These are phyloP conservation scores for Eulemur rubriventer DNA, from an alignment of 2,797 vertebrate species.

Conservation along the genomic window DNA sequence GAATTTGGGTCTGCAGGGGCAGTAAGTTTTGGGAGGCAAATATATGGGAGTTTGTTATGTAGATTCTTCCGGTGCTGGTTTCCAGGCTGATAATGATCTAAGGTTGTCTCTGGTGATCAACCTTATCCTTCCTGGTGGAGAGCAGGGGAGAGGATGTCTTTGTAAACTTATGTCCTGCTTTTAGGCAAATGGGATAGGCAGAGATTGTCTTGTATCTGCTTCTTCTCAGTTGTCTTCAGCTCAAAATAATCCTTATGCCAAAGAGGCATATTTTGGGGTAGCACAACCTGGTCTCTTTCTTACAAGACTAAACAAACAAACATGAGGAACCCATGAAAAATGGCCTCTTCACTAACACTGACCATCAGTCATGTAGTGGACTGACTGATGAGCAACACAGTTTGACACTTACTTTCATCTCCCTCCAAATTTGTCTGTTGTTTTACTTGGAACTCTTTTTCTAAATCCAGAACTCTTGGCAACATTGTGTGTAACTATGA, in stretches of 20 bases:
- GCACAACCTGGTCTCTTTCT: neutral
- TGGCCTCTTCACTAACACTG: neutral
- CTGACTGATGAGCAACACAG: neutral
- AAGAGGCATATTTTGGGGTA: neutral
- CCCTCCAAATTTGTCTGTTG: neutral
- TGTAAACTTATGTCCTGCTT: neutral
- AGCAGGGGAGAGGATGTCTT: neutral
- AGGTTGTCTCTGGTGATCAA: neutral
- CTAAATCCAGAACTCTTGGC: neutral
- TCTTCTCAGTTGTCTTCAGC: neutral
- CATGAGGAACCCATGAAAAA: neutral
- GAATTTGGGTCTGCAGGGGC: neutral
- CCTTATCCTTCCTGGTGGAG: neutral
- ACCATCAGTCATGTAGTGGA: neutral
- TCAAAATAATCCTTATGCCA: neutral
- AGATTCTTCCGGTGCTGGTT: neutral
- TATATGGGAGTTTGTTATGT: neutral
- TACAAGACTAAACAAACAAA: neutral
- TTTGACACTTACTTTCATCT: neutral
- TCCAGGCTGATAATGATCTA: neutral
- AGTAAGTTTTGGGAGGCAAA: neutral
- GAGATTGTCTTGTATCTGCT: neutral
- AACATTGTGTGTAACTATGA: neutral
- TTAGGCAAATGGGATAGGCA: neutral
- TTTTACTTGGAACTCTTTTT: neutral